Evolutionary conservation across 2,888 invertebrate genomes (phyloP).

Genomic region (Ophraella communa): DNA sequence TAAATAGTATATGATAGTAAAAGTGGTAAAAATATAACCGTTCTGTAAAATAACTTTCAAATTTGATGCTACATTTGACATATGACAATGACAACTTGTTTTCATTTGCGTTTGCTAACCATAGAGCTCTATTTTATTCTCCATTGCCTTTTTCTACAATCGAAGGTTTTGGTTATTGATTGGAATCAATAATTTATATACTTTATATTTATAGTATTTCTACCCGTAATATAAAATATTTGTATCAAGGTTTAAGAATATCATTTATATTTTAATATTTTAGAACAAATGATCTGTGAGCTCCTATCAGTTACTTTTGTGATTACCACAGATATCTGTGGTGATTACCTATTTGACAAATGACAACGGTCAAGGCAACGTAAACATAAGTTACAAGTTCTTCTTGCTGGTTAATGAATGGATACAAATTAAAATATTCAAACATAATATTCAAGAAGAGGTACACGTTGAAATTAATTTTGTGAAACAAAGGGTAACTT

Average conservation of each 20-base stretch:
- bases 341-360: not conserved
- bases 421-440: conserved; percentile 1
- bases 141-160: too few relatives aligned
- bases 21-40: conserved; percentile 27
- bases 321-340: not conserved
- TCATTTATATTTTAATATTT: too few relatives aligned
- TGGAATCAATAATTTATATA: too few relatives aligned
- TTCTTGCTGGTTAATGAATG: not conserved
- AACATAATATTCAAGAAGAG: not conserved
- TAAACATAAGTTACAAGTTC: not conserved
- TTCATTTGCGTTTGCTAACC: too few relatives aligned
- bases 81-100: not conserved
- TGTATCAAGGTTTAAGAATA: too few relatives aligned
- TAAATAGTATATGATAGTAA: too few relatives aligned
- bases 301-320: too few relatives aligned
- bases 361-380: not conserved
- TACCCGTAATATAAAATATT: too few relatives aligned
- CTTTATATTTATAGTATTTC: too few relatives aligned
- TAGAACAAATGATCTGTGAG: too few relatives aligned
- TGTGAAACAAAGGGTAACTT: not conserved
- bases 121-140: too few relatives aligned
- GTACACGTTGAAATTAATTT: not conserved
- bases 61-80: conserved; percentile 5
- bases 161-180: too few relatives aligned
- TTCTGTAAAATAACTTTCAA: conserved; percentile 24